Evolutionary conservation across 2,888 invertebrate species (phyloP).

Genomic region (Leucoma salicis): DNA sequence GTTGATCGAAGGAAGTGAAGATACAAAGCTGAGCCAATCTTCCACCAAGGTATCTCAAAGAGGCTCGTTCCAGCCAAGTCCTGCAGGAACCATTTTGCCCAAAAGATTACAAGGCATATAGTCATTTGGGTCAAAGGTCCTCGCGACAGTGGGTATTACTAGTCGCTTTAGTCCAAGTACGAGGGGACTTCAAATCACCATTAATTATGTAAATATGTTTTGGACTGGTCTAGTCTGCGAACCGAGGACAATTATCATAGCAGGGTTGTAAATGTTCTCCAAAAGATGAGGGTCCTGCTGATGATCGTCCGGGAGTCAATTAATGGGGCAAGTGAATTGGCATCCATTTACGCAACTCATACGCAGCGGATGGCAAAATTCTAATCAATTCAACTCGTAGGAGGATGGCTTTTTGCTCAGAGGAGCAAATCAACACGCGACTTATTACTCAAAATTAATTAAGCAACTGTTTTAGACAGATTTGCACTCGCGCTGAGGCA

Average conservation of each 20-base stretch:
- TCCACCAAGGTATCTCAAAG: background rate
- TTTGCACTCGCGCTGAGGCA: too few relatives aligned
- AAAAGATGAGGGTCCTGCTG: background rate
- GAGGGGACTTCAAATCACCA: background rate
- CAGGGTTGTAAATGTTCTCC: slow-evolving; percentile 1
- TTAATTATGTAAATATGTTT: too few relatives aligned
- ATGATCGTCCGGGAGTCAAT: background rate
- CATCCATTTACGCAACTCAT: background rate
- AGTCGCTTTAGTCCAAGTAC: background rate
- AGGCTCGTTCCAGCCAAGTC: background rate
- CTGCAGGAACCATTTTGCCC: too few relatives aligned
- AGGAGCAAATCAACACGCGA: too few relatives aligned
- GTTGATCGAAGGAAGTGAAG: background rate
- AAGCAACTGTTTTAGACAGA: too few relatives aligned
- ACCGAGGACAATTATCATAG: too few relatives aligned
- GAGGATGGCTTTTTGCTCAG: too few relatives aligned
- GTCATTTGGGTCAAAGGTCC: too few relatives aligned
- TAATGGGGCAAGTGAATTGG: background rate
- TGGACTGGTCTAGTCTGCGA: too few relatives aligned
- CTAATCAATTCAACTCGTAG: background rate
- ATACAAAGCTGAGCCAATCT: background rate
- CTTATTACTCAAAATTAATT: too few relatives aligned
- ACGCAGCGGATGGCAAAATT: background rate
- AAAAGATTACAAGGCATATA: too few relatives aligned
- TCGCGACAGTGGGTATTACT: too few relatives aligned